Conservation (phyloP, 1,140 invertebrate species). For the Drosophila arawakana region DNA sequence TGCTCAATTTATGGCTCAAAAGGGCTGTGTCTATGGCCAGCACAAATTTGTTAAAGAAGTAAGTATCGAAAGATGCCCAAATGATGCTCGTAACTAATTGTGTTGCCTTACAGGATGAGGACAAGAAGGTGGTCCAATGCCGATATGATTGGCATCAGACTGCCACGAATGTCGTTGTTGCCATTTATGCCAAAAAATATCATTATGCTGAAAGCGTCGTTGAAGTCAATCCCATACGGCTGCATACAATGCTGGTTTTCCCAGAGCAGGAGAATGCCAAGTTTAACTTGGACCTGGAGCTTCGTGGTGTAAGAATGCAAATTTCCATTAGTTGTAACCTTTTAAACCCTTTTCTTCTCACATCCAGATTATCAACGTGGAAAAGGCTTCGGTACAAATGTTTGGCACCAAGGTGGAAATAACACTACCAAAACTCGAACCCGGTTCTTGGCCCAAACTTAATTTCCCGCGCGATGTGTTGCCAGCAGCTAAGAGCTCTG, state of each 20-base stretch:
- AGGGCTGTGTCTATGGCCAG: conserved; percentile 91
- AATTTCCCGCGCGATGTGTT: conserved; percentile 86
- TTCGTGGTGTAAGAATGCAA: conserved; percentile 90
- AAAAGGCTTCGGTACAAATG: conserved; percentile 91
- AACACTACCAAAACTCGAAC: conserved; percentile 94
- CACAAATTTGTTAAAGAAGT: conserved; percentile 95
- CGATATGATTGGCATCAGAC: conserved; percentile 98
- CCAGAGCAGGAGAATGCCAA: conserved; percentile 89
- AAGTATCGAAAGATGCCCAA: conserved; percentile 2
- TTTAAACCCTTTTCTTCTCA: background rate
- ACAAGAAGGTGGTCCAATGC: conserved; percentile 87
- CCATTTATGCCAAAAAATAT: conserved; percentile 96
- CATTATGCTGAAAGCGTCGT: conserved; percentile 90
- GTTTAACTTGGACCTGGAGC: conserved; percentile 92
- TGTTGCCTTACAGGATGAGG: conserved; percentile 53
- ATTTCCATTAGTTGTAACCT: conserved; percentile 74
- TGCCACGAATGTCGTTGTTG: conserved; percentile 91
- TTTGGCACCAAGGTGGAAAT: conserved; percentile 98
- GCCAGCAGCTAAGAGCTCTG: conserved; percentile 38
- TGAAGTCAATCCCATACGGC: conserved; percentile 93
- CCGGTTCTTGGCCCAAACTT: conserved; percentile 92
- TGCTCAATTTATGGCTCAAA: conserved; percentile 94
- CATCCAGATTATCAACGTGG: conserved; percentile 89
- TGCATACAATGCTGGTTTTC: conserved; percentile 92
- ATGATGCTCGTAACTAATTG: background rate